Base-by-base conservation (phyloP, 2,113 vertebrate genomes). In the Sisor rabdophorus region DNA sequence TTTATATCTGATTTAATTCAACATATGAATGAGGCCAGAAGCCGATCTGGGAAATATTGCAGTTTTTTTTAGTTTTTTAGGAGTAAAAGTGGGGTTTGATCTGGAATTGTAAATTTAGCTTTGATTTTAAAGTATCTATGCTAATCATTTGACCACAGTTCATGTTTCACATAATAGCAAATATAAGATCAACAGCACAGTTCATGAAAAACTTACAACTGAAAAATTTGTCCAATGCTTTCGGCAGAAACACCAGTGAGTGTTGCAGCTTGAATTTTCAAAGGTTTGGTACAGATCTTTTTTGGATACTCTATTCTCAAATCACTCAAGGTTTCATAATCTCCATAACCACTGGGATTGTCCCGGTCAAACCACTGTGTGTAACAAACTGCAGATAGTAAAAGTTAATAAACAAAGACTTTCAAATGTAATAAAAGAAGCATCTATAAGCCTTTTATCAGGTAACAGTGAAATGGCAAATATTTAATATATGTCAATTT, bases 351-450 rank as follows among this genome's bases (percentile, higher is more conserved):
- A 4, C 24, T 64, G 1, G 87, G 85, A 48, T 88, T 59, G 59
- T 90, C 88, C 0, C 71, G 28, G 64, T 89, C 82, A 19, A 90
- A 86, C 89, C 89, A 90, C 24, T 44, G 67, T 0, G 86, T 90
- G 70, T 58, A 72, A 56, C 17, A 52, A 52, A 73, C 26, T 15
- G 53, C 55, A 55, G 15, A 11, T 15, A 48, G 1, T 58, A 3
- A 22, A 32, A 24, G 2, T 40, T 6, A 30, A 3, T 63, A n/a
- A 40, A n/a, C 4, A 40, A 40, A 61, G 28, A 7, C 4, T 7
- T 7, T 9, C 5, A 44, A 10, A 44, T 4, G 40, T 44, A 44
- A 44, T 10, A 10, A 9, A 44, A 36, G 6, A 36, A 36, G 2
- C 26, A 30, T 28, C 4, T n/a, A n/a, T n/a, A 9, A 60, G 15